Evolutionary conservation across 1,140 invertebrate genomes (phyloP), one percentile per base, ranked within the genome.

Genomic region (Trichogramma pretiosum): DNA sequence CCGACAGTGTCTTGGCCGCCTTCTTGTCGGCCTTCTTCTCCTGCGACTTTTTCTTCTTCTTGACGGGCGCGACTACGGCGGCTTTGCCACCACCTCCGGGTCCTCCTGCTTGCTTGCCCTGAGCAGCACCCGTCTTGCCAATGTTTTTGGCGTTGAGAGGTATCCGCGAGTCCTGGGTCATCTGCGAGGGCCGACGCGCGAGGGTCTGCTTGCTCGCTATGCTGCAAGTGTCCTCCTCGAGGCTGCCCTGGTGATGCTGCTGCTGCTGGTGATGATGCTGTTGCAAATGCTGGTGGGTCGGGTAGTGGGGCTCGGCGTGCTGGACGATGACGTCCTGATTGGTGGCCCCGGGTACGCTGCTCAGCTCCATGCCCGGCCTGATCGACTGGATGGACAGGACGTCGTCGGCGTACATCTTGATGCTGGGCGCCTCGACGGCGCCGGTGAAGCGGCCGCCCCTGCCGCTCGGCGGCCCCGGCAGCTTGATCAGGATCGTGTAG

Each of bases 1-100:
- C 96, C 5, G 88, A 95, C 33, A 99, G 69, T 0, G 95, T 99
- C 70, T 98, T 99, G 1, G 97, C 97, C 7, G 97, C 97, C 75
- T 99, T 99, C 50, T 89, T 87, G 56, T 99, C 96, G 55, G 94
- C 90, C 58, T 94, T 94, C 63, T 95, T 90, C 70, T 98, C 94
- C 61, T 93, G 89, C 1, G 85, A 85, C 63, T 92, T 92, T 68
- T 92, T 91, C 65, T 92, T 91, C 67, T 87, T 87, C 59, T 87
- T 86, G 28, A 72, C 76, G 38, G 73, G 75, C 40, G 72, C 68
- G 41, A 81, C 81, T 13, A 42, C 54, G 30, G 64, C 67, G 32
- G 50, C 43, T 24, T 44, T 44, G 9, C 19, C 3, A 16, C 28
- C 28, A 3, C 36, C 3, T 3, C 21, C 11, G 3, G 23, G 5